Conservation (phyloP, 2,888 invertebrate species). For the Cheilosia impressa region DNA sequence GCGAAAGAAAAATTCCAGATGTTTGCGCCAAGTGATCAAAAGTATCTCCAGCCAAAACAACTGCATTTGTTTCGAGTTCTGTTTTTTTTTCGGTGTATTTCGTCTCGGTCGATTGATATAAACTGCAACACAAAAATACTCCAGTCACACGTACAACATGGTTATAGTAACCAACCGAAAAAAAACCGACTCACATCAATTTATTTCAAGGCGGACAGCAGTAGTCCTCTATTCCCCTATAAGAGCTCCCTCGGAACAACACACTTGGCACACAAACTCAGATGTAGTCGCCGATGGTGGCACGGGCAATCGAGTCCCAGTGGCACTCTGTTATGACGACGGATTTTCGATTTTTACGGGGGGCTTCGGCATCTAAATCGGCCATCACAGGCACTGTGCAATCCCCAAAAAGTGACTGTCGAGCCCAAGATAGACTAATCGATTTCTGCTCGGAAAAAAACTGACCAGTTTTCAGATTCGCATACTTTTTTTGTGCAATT, state of each 20-base stretch:
- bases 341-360: not conserved
- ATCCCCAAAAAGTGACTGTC: slow-evolving; percentile 33
- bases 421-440: slow-evolving; percentile 7
- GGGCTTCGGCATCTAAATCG: not conserved
- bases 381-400: slow-evolving; percentile 19
- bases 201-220: slow-evolving; percentile 54
- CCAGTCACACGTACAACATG: slow-evolving; percentile 22
- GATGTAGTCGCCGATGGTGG: not conserved
- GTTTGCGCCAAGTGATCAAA: slow-evolving; percentile 52
- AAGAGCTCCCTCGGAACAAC: slow-evolving; percentile 28
- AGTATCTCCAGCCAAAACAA: slow-evolving; percentile 24
- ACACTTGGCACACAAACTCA: slow-evolving; percentile 34
- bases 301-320: slow-evolving; percentile 7
- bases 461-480: slow-evolving; percentile 34
- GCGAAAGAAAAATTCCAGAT: slow-evolving; percentile 54
- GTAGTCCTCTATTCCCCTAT: slow-evolving; percentile 51
- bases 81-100: slow-evolving; percentile 8
- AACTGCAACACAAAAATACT: slow-evolving; percentile 35
- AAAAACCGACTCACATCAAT: slow-evolving; percentile 20
- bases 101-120: slow-evolving; percentile 41
- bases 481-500: slow-evolving; percentile 28
- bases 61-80: slow-evolving; percentile 8
- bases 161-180: not conserved
- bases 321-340: slow-evolving; percentile 37
- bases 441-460: slow-evolving; percentile 9